phyloP scores from a whole-genome alignment of 2,113 vertebrate genomes.

The Rousettus leschenaultii region DNA sequence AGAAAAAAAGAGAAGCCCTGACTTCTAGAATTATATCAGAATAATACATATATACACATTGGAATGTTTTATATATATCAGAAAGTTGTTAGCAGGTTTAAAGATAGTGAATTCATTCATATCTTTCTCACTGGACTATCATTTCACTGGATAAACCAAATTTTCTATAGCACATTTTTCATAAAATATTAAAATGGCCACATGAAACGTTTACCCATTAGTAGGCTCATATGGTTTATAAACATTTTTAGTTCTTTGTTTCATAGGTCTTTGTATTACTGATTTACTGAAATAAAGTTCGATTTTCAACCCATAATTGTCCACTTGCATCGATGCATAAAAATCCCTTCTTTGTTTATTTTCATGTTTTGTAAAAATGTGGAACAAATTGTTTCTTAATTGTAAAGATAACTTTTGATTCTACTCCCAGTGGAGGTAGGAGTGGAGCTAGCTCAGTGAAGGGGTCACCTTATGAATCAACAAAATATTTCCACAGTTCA shows the following conservation, averaged over 20 bases:
- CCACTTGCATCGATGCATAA: neutral
- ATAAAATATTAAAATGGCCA: neutral
- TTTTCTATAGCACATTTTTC: neutral
- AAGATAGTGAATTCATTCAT: neutral
- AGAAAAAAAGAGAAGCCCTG: neutral
- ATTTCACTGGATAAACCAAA: neutral
- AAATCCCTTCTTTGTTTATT: neutral
- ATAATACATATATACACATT: neutral
- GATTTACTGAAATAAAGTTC: neutral
- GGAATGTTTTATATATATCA: neutral
- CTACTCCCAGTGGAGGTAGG: neutral
- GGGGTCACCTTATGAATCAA: neutral
- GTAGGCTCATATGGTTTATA: neutral
- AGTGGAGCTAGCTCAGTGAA: neutral
- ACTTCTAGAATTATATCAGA: neutral
- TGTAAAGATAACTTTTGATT: neutral
- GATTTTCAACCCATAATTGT: neutral
- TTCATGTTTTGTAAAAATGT: neutral
- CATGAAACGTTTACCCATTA: neutral
- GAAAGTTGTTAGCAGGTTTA: neutral
- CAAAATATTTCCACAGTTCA: no score
- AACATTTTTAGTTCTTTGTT: constrained; percentile 17
- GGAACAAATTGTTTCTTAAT: neutral
- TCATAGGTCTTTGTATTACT: neutral
- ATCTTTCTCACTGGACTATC: neutral